Percentiles rank a stretch among this genome's conserved stretches.
Conservation (phyloP, 2,113 vertebrate species). For the Phrynosoma platyrhinos region DNA sequence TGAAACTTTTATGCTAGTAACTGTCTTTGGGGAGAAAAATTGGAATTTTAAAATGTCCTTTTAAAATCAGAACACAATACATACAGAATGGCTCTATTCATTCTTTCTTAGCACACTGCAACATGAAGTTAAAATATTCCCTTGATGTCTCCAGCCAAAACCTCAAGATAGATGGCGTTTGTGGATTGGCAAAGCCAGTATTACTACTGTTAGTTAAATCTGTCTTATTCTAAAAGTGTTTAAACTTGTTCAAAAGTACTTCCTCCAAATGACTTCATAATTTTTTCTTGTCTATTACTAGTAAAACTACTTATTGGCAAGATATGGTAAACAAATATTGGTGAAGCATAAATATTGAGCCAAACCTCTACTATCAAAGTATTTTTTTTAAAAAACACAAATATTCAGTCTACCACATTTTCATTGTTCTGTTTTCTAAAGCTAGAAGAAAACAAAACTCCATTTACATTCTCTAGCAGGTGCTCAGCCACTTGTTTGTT, state of each 20-base stretch:
- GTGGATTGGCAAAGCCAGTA: background rate
- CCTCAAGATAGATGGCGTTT: background rate
- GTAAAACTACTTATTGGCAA: fast-evolving
- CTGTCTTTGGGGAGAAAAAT: background rate
- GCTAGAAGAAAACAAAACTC: background rate
- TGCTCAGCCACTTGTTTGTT: background rate
- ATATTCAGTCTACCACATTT: background rate
- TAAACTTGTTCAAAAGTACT: background rate
- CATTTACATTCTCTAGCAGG: background rate
- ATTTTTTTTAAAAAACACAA: background rate
- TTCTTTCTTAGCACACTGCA: constrained; percentile 14
- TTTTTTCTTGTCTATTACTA: background rate
- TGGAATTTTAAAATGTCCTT: background rate
- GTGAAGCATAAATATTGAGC: background rate
- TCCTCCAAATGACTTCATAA: background rate
- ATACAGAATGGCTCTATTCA: background rate
- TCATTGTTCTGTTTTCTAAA: background rate
- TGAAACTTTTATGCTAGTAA: background rate
- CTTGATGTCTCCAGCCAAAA: background rate
- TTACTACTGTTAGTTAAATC: background rate
- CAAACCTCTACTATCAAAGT: background rate
- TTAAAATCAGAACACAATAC: constrained; percentile 25
- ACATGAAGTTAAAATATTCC: constrained; percentile 10
- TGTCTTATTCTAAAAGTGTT: background rate
- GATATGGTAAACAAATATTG: background rate